Base-by-base conservation (phyloP, 2,888 invertebrate genomes). In the Protonemura montana region DNA sequence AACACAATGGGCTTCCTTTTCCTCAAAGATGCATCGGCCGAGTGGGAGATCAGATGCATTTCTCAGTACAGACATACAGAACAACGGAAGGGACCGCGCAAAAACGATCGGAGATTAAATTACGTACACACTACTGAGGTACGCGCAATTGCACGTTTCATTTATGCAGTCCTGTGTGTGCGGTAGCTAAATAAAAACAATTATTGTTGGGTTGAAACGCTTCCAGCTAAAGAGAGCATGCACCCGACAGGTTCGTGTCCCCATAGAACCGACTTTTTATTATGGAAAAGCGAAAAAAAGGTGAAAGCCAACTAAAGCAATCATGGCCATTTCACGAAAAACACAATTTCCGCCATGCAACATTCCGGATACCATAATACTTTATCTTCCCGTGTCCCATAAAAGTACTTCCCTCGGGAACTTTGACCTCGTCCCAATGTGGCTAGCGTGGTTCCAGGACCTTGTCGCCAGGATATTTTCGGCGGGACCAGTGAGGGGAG, bases 311-410 rank as follows among this genome's bases (percentile, higher is more conserved):
- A 10, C 13, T 59, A 21, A 10, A 59, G 59, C 59, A 59, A 59
- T 59, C 59, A 59, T 59, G 59, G 59, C 59, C 59, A 21, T 59
- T 59, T 10, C 59, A 21, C 16, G 59, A 59, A 59, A 59, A 59
- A 59, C 59, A 59, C 59, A 59, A 59, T 59, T 59, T 59, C 59
- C 59, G 59, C 59, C 59, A 59, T 59, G 59, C 59, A 59, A 59
- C 59, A 59, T 59, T 59, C 59, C 59, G 59, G 59, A 59, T 59
- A 21, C 59, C 13, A 59, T 59, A 59, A 59, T 59, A 59, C 21
- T 59, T 59, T 59, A 59, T 59, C 59, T 59, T 59, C 59, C 59
- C 59, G 59, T 16, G 16, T 10, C 21, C 59, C 59, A 59, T 59
- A 59, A 59, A 59, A 35, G 35, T 35, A 35, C 10, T 35, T 10